Conservation (phyloP, 2,888 invertebrate genomes). For the Ectemnius lituratus region DNA sequence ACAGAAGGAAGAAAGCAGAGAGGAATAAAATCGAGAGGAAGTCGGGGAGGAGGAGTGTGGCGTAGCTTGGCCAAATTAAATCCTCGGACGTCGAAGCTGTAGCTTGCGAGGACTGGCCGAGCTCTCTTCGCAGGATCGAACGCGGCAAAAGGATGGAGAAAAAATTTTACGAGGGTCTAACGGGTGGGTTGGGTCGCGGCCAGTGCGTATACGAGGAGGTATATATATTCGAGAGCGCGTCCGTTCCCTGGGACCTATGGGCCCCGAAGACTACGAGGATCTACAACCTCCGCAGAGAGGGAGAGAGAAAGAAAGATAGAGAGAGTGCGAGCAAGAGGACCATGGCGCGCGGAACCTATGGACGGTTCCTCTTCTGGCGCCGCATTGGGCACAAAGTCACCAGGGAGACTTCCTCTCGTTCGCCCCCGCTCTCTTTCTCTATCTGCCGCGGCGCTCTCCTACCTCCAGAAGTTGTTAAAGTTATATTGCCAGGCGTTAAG, state of each 20-base stretch:
- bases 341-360: slow-evolving; percentile 56
- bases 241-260: slow-evolving; percentile 54
- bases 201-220: slow-evolving; percentile 62
- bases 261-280: slow-evolving; percentile 48
- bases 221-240: slow-evolving; percentile 56
- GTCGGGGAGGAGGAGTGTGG: neutral
- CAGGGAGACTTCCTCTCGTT: slow-evolving; percentile 40
- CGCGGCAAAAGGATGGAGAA: slow-evolving; percentile 60
- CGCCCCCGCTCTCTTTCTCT: slow-evolving; percentile 16
- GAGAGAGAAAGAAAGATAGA: too few relatives aligned
- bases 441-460: slow-evolving; percentile 17
- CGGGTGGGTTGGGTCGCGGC: slow-evolving; percentile 66
- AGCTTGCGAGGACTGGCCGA: slow-evolving; percentile 55
- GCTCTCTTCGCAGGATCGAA: slow-evolving; percentile 49
- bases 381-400: slow-evolving; percentile 69
- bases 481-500: slow-evolving; percentile 74
- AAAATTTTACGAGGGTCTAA: slow-evolving; percentile 75
- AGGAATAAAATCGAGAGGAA: slow-evolving; percentile 17
- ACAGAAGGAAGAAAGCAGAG: slow-evolving; percentile 29
- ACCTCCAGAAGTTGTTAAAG: slow-evolving; percentile 68
- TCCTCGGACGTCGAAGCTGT: slow-evolving; percentile 73
- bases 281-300: slow-evolving; percentile 54
- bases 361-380: slow-evolving; percentile 63
- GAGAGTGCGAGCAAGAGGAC: slow-evolving; percentile 39
- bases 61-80: slow-evolving; percentile 73